Evolutionary conservation across 2,113 vertebrate species (phyloP).

Genomic region (Pyrgilauda ruficollis): DNA sequence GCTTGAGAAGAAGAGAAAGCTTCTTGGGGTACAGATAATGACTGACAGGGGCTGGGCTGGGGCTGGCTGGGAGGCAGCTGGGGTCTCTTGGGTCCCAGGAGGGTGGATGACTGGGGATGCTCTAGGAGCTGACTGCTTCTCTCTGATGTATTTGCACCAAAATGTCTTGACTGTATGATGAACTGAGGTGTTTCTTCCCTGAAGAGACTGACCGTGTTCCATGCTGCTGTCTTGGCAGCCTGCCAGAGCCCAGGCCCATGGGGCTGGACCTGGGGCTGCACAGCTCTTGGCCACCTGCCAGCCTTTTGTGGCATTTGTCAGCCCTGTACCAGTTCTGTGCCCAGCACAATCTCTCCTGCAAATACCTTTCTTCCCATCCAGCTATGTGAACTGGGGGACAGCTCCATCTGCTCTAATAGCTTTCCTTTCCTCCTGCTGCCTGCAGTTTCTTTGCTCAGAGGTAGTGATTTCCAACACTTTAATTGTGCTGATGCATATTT

Average conservation of each 20-base stretch:
- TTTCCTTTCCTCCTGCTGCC: background rate
- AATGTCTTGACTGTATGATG: background rate
- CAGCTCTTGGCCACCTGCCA: background rate
- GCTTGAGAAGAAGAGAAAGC: background rate
- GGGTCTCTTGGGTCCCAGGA: background rate
- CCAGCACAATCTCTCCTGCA: background rate
- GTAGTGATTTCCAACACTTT: background rate
- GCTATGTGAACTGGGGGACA: background rate
- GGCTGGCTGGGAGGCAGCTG: background rate
- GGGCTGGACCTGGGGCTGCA: background rate
- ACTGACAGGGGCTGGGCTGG: background rate
- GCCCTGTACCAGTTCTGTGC: background rate
- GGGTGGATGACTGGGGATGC: background rate
- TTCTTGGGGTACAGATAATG: fast-evolving
- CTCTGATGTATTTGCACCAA: background rate
- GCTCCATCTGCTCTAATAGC: background rate
- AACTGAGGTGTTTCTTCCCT: background rate
- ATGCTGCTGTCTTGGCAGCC: background rate
- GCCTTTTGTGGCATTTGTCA: background rate
- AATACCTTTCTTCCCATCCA: background rate
- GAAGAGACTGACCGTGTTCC: background rate
- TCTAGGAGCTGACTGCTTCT: background rate
- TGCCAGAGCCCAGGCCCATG: background rate
- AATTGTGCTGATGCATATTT: background rate
- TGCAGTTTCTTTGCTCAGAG: background rate